A percentile compares a stretch with the other conserved stretches of the same genome.
These are phyloP conservation scores for Macropus fuliginosus DNA, from an alignment of 2,797 vertebrate species.

Conservation along the genomic window DNA sequence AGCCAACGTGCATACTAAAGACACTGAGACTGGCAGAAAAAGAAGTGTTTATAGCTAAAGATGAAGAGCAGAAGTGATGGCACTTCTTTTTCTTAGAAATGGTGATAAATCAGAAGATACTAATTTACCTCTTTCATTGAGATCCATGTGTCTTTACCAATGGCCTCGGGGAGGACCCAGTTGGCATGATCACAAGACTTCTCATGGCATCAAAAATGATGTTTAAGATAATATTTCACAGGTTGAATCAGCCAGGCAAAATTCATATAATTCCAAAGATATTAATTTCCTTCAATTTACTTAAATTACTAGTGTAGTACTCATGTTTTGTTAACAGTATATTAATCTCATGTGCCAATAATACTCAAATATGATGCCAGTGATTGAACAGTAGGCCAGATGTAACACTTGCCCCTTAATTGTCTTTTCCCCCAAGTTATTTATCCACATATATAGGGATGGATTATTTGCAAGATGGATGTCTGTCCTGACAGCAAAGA, in stretches of 20 bases:
- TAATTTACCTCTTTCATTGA: background rate
- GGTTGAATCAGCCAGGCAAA: conserved; percentile 20
- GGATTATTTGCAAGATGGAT: background rate
- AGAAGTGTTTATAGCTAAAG: background rate
- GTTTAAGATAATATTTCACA: background rate
- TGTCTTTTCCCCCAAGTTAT: background rate
- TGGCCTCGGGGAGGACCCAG: background rate
- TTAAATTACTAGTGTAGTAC: background rate
- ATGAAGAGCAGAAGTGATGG: background rate
- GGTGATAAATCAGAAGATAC: background rate
- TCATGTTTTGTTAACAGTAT: background rate
- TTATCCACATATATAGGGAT: background rate
- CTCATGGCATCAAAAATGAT: background rate
- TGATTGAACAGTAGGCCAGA: background rate
- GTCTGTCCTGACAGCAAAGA: background rate
- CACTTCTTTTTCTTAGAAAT: conserved; percentile 15
- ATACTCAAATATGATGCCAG: background rate
- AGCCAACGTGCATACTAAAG: background rate
- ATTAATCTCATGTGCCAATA: background rate
- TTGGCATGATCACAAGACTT: background rate
- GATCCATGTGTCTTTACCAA: too few relatives aligned
- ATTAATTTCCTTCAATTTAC: conserved; percentile 15
- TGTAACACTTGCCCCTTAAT: background rate
- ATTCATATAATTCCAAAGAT: conserved; percentile 11
- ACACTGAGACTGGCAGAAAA: conserved; percentile 1